These are phyloP conservation scores for Oreocharis arfaki DNA, from an alignment of 2,113 vertebrate species.

Conservation along the genomic window DNA sequence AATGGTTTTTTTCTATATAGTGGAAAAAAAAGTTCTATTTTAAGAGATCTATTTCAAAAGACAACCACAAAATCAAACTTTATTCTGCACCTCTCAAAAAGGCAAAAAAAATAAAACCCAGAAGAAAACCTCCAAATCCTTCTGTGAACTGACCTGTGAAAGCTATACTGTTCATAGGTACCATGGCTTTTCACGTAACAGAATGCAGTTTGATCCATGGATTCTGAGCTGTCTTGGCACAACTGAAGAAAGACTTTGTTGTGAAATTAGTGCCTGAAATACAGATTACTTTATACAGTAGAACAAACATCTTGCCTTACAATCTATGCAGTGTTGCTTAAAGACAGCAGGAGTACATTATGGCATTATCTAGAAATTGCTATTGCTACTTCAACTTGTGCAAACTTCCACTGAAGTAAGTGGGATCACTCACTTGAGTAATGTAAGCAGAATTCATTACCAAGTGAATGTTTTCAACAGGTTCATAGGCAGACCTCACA, in stretches of 20 bases:
- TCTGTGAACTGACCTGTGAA: not conserved
- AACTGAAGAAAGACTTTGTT: not conserved
- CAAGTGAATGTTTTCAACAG: not conserved
- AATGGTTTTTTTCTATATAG: not conserved
- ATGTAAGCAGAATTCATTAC: not conserved
- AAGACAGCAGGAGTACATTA: not conserved
- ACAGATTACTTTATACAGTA: not conserved
- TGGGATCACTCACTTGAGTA: not conserved
- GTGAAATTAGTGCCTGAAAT: not conserved
- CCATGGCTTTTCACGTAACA: not conserved
- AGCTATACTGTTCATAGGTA: not conserved
- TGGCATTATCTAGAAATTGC: not conserved
- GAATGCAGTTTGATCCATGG: not conserved
- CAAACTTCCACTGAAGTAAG: not conserved
- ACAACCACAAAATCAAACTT: not conserved
- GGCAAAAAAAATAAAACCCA: rapidly evolving
- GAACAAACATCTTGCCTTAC: not conserved
- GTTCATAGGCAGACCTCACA: not conserved
- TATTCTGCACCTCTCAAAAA: not conserved
- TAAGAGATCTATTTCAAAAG: not conserved
- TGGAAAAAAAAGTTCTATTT: not conserved
- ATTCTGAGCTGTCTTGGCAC: not conserved
- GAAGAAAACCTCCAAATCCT: not conserved
- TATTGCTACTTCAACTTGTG: not conserved
- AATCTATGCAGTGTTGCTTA: not conserved